A percentile compares a stretch with the other conserved stretches of the same genome.
phyloP scores from a whole-genome alignment of 53 echinoderm and acorn worm genomes.

The Stichopus horrens region DNA sequence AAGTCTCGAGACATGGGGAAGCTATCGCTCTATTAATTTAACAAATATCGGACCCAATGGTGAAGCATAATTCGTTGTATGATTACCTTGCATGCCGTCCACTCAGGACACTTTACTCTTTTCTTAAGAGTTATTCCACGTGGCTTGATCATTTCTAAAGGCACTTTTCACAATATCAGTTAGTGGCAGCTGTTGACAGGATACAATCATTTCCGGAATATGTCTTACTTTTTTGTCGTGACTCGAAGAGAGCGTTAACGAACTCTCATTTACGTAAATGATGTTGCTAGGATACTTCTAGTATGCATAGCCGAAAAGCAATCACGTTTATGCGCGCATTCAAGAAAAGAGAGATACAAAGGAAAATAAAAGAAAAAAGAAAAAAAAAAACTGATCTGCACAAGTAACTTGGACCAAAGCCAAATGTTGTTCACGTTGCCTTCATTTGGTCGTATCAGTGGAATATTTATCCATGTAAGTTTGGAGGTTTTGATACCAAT shows the following conservation, averaged over 20 bases:
- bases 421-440: not conserved
- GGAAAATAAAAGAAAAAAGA: not conserved
- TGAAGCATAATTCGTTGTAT: no score
- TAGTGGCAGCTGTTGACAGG: not conserved
- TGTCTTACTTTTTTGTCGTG: not conserved
- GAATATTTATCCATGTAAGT: no score
- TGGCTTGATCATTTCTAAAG: not conserved
- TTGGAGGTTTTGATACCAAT: no score
- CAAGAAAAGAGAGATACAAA: not conserved
- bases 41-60: no score
- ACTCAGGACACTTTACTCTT: no score
- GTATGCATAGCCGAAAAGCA: not conserved
- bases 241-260: not conserved
- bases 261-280: not conserved
- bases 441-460: no score
- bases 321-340: not conserved
- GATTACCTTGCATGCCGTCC: no score
- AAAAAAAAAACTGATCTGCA: not conserved
- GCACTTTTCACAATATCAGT: not conserved
- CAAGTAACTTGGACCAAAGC: not conserved
- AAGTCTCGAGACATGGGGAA: no score
- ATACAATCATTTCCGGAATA: not conserved
- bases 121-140: not conserved
- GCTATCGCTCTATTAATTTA: no score
- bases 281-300: not conserved